These are phyloP conservation scores for Allobates femoralis DNA, from an alignment of 2,797 vertebrate genomes.

Conservation along the genomic window DNA sequence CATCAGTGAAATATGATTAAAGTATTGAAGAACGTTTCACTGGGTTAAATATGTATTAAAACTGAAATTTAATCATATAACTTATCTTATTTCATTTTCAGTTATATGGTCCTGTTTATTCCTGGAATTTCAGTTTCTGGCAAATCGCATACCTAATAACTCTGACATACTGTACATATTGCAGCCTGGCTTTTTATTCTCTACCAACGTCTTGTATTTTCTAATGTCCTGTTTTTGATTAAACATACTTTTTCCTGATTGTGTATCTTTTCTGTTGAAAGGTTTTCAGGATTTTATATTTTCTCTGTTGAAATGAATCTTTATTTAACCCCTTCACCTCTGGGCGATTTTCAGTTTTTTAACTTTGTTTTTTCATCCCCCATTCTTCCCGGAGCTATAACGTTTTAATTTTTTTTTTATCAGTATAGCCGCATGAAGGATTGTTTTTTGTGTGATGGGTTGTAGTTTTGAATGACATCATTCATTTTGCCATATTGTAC, in stretches of 20 bases:
- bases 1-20: neutral
- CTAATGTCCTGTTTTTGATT: neutral
- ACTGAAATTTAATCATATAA: neutral
- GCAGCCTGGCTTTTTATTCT: neutral
- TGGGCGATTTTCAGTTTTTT: too few relatives aligned
- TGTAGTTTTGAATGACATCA: too few relatives aligned
- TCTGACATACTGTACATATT: conserved; percentile 2
- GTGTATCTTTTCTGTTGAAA: neutral
- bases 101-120: neutral
- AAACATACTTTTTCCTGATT: neutral
- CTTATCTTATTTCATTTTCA: conserved; percentile 5
- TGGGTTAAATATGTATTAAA: conserved; percentile 4
- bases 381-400: too few relatives aligned
- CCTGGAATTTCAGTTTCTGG: conserved; percentile 22
- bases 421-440: too few relatives aligned
- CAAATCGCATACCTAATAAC: neutral
- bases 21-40: neutral
- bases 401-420: too few relatives aligned
- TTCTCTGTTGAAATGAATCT: neutral
- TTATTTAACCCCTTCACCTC: too few relatives aligned
- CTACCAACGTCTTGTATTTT: neutral
- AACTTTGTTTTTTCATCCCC: too few relatives aligned
- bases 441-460: too few relatives aligned
- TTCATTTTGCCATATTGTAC: too few relatives aligned
- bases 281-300: neutral